Base-by-base conservation (phyloP, 2,797 vertebrate genomes). In the Hippoglossus hippoglossus region DNA sequence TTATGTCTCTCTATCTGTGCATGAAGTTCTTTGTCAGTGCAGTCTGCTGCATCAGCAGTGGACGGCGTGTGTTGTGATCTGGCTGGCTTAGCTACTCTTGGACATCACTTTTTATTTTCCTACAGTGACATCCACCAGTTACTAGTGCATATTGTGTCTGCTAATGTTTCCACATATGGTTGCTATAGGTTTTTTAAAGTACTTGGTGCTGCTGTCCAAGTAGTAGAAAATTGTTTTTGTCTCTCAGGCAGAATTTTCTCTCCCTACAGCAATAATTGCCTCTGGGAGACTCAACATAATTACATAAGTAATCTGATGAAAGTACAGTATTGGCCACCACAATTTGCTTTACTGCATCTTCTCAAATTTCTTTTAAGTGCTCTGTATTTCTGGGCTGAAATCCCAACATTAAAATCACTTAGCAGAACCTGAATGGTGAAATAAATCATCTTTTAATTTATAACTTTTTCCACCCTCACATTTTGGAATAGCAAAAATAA, bases 11-110 rank as follows among this genome's bases (percentile, higher is more conserved):
- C 25, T 66, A 5, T 71, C 73, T 85, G n/a, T 75, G 90, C 91
- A 92, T 92, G 90, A 74, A 65, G 72, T 71, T 87, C 77, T 86
- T 57, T 81, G 60, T 72, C 65, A 78, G 52, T 58, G 57, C 73
- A 44, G 24, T 80, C 50, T 54, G 54, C 74, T 75, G 71, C 74
- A 28, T 72, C 79, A 72, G 70, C 79, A 76, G 74, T 55, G 59
- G 62, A 47, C 63, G 24, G 75, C 70, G 62, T 67, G 63, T 78
- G 81, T 76, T 81, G 61, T 86, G 63, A 87, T 90, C 79, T 81
- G 71, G 67, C 80, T 84, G 79, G 79, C 81, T 85, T 52, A 74
- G 77, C 88, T 84, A 85, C 61, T 85, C 55, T 74, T 68, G 66
- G 58, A 71, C 78, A 79, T 77, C 75, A 41, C 41, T 51, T 67